Evolutionary conservation across 1,140 invertebrate genomes (phyloP).

Genomic region (Drosophila kepulauana): DNA sequence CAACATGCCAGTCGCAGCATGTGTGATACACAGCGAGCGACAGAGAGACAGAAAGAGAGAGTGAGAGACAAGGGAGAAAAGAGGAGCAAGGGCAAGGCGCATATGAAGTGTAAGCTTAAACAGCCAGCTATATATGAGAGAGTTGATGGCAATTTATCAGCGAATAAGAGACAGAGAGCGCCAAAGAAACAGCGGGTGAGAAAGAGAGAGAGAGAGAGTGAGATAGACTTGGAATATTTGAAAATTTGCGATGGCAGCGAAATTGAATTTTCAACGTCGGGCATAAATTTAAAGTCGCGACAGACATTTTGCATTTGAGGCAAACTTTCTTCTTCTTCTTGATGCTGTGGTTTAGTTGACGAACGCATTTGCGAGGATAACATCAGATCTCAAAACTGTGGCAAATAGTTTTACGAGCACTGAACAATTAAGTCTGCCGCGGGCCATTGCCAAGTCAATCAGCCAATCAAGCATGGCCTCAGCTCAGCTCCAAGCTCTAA

Average conservation of each 20-base stretch:
- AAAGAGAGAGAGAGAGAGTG: neutral
- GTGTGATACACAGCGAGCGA: neutral
- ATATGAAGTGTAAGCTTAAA: constrained; percentile 1
- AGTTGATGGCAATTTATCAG: constrained; percentile 13
- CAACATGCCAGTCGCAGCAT: constrained; percentile 67
- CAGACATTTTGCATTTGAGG: too few species aligned
- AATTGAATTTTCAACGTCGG: constrained; percentile 18
- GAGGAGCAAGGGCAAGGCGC: neutral
- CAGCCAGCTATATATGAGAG: constrained; percentile 3
- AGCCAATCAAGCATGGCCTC: constrained; percentile 66
- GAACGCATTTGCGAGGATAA: neutral
- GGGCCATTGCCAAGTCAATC: constrained; percentile 73
- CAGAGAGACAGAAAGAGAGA: neutral
- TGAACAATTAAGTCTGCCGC: constrained; percentile 70
- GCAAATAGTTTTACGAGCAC: constrained; percentile 43
- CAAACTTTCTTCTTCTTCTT: too few species aligned
- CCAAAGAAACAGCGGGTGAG: neutral
- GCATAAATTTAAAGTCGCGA: constrained; percentile 9
- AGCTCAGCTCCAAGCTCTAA: constrained; percentile 11
- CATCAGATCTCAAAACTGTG: constrained; percentile 25
- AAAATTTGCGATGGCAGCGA: constrained; percentile 2
- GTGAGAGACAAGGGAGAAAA: neutral
- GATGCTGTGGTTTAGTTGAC: neutral
- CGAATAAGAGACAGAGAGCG: neutral
- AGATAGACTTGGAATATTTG: neutral